These are phyloP conservation scores for Amphipyra berbera DNA, from an alignment of 2,888 invertebrate species.

Conservation along the genomic window DNA sequence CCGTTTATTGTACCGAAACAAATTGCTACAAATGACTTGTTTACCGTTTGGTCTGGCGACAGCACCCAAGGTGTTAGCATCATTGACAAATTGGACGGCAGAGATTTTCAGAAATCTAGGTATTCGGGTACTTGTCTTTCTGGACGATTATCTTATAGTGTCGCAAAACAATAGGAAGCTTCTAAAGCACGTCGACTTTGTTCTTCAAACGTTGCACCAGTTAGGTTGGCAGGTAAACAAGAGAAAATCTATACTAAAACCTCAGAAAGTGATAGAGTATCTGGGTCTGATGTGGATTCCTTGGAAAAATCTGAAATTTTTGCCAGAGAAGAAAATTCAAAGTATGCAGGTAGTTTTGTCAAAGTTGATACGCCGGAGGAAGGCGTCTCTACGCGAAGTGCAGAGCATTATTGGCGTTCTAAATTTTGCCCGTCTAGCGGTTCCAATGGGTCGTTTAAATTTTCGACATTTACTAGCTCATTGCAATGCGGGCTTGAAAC, in stretches of 20 bases:
- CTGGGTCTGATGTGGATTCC: conserved; percentile 46
- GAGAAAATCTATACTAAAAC: conserved; percentile 33
- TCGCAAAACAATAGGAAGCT: conserved; percentile 2
- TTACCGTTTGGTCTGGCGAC: conserved; percentile 59
- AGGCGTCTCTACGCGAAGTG: no score
- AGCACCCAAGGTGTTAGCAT: conserved; percentile 49
- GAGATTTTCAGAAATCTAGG: conserved; percentile 1
- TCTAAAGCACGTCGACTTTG: conserved; percentile 18
- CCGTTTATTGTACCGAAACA: no score
- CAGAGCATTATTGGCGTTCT: no score
- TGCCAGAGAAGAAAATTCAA: no score
- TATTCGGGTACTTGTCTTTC: conserved; percentile 4
- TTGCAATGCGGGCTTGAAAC: no score
- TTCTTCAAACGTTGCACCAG: conserved; percentile 8
- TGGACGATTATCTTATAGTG: conserved; percentile 15
- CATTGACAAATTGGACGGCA: conserved; percentile 11
- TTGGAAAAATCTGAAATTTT: conserved; percentile 19
- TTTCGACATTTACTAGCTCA: no score
- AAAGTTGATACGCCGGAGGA: no score
- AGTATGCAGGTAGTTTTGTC: no score
- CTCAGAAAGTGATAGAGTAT: conserved; percentile 36
- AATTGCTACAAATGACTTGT: conserved; percentile 53
- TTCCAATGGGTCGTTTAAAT: no score
- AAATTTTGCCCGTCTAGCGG: no score
- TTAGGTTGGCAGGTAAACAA: conserved; percentile 44